These are phyloP conservation scores for Mythimna loreyi DNA, from an alignment of 2,888 invertebrate genomes.

Conservation along the genomic window DNA sequence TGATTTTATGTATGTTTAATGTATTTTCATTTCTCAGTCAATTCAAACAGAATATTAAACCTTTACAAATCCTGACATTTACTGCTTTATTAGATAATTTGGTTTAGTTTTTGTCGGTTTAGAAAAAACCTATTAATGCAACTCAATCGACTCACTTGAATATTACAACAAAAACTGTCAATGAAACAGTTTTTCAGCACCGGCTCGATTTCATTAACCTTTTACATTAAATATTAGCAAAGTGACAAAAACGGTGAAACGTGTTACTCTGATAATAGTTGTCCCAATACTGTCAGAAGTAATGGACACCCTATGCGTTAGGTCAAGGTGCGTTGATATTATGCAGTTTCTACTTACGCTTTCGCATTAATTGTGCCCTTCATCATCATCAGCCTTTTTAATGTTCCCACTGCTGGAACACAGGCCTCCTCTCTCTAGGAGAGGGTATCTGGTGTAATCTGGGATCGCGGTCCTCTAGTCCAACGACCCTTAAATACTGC, in stretches of 20 bases:
- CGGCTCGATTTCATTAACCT: conserved; percentile 37
- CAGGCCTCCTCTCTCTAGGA: too few species aligned
- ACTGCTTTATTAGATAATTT: background rate
- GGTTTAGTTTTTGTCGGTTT: too few species aligned
- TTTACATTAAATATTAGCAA: conserved; percentile 34
- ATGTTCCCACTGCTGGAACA: too few species aligned
- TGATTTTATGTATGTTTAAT: too few species aligned
- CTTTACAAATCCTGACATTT: too few species aligned
- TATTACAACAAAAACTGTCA: conserved; percentile 30
- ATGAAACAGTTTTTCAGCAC: conserved; percentile 43
- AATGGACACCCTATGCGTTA: conserved; percentile 33
- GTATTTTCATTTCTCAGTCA: too few species aligned
- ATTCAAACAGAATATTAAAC: too few species aligned
- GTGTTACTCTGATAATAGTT: conserved; percentile 42
- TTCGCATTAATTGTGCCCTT: too few species aligned
- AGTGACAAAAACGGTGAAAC: conserved; percentile 31
- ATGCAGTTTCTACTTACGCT: background rate
- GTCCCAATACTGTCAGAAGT: conserved; percentile 35
- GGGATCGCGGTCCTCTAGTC: too few species aligned
- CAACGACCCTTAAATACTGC: too few species aligned
- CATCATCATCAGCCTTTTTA: too few species aligned
- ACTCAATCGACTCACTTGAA: background rate
- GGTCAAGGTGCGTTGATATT: conserved; percentile 47
- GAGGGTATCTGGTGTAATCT: too few species aligned
- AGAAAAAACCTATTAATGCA: conserved; percentile 13